Evolutionary conservation across 2,888 invertebrate species (phyloP), one percentile per base, ranked within the genome.

Genomic region (Mechanitis messenoides): DNA sequence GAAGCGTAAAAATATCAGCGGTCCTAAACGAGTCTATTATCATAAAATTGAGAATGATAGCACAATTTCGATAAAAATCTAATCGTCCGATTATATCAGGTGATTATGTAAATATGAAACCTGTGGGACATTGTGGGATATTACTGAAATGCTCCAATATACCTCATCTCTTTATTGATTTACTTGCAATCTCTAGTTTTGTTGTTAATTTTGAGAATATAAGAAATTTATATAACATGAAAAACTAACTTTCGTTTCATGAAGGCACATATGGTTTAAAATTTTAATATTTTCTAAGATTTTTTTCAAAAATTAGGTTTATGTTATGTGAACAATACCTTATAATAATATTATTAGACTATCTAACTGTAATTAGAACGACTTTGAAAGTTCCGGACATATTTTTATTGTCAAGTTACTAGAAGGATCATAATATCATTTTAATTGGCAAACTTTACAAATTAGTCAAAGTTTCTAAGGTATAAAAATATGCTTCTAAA

Each of bases 381-480:
- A 42, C 7, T 42, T 42, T 58, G 53, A 53, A 58, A 50, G 38
- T 56, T 58, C 50, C 20, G 57, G 20, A 56, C 33, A 56, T 46
- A 33, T 38, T 57, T 35, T 28, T 35, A 56, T 47, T 56, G 58
- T 60, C 55, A 61, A 46, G 58, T 59, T 59, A 50, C 35, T 45
- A 20, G 33, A 56, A 59, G 20, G 47, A 35, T 47, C 35, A 59
- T 55, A 59, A 59, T 56, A 56, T 55, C 38, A 45, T 55, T 64
- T 9, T 42, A 61, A 64, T 61, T 64, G 61, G 61, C 53, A 59
- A 64, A 64, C 53, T 64, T 64, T 59, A 35, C 54, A 59, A 59
- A 59, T 54, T 59, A 54, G 28, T 47, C 3, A 11, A 20, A 62
- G 42, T 62, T 59, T 62, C 38, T 42, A 53, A n/a, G 31, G 28